A percentile compares a stretch with the other conserved stretches of the same genome.
phyloP scores from a whole-genome alignment of 2,113 vertebrate species.

The Otis tarda region DNA sequence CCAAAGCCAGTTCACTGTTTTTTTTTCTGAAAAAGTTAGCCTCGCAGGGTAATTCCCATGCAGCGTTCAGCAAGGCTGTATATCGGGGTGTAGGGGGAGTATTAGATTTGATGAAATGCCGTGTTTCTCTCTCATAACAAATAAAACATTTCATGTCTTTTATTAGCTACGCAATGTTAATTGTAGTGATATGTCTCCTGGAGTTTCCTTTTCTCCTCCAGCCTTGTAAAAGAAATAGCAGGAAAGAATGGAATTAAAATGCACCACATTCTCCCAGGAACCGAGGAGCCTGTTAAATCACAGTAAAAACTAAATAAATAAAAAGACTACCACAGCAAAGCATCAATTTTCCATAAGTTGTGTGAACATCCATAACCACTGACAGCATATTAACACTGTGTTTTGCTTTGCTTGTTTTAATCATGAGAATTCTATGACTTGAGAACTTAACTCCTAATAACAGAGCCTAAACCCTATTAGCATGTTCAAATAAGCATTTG shows the following conservation, averaged over 20 bases:
- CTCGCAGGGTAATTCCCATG: neutral
- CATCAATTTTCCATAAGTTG: slow-evolving; percentile 72
- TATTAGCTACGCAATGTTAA: slow-evolving; percentile 66
- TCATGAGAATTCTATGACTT: slow-evolving; percentile 76
- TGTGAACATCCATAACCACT: slow-evolving; percentile 66
- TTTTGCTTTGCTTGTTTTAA: slow-evolving; percentile 77
- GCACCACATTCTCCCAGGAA: slow-evolving; percentile 65
- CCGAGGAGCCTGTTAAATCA: slow-evolving; percentile 67
- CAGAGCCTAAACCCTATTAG: slow-evolving; percentile 74
- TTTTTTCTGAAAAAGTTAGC: slow-evolving; percentile 17
- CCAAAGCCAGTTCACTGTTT: slow-evolving; percentile 15
- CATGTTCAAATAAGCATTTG: slow-evolving; percentile 84
- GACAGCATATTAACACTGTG: slow-evolving; percentile 70
- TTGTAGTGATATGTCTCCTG: slow-evolving; percentile 60
- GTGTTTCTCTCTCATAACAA: slow-evolving; percentile 66
- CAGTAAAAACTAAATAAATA: slow-evolving; percentile 76
- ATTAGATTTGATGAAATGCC: slow-evolving; percentile 40
- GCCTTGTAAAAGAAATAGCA: slow-evolving; percentile 72
- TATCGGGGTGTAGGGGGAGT: neutral
- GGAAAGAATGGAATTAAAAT: slow-evolving; percentile 68
- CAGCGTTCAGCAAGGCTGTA: slow-evolving; percentile 13
- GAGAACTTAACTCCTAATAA: slow-evolving; percentile 75
- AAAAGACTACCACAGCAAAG: slow-evolving; percentile 71
- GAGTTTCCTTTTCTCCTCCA: slow-evolving; percentile 63
- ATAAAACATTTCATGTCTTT: slow-evolving; percentile 65